phyloP scores from a whole-genome alignment of 1,140 invertebrate species.

The Amphibalanus amphitrite region DNA sequence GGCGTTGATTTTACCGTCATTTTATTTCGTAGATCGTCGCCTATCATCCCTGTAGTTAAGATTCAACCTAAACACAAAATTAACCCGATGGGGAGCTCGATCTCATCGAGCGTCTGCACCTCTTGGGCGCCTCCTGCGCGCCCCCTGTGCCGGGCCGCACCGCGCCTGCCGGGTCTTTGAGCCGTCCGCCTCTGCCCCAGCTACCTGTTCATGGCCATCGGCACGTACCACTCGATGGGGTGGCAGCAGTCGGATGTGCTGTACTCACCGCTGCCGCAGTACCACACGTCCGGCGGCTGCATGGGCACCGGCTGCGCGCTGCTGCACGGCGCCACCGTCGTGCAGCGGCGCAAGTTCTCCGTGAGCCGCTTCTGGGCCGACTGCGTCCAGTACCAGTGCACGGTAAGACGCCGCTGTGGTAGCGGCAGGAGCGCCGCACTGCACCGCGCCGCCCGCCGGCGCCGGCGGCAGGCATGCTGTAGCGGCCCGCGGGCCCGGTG shows the following conservation, averaged over 20 bases:
- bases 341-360: conserved; percentile 85
- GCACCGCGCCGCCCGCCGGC: background rate
- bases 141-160: no score
- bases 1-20: no score
- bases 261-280: conserved; percentile 79
- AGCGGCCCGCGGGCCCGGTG: background rate
- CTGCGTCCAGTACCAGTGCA: conserved; percentile 83
- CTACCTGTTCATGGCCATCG: background rate
- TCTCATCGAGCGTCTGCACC: no score
- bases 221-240: conserved; percentile 27
- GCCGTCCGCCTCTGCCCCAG: background rate
- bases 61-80: no score
- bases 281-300: conserved; percentile 83
- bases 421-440: background rate
- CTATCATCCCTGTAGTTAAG: no score
- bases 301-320: conserved; percentile 65
- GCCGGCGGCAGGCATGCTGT: background rate
- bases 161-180: no score
- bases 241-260: conserved; percentile 48
- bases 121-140: background rate
- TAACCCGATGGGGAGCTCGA: no score
- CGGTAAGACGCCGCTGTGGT: conserved; percentile 42
- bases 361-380: conserved; percentile 91
- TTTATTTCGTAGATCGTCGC: no score
- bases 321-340: conserved; percentile 62